phyloP scores from a whole-genome alignment of 2,888 invertebrate species.

The Eudemis profundana region DNA sequence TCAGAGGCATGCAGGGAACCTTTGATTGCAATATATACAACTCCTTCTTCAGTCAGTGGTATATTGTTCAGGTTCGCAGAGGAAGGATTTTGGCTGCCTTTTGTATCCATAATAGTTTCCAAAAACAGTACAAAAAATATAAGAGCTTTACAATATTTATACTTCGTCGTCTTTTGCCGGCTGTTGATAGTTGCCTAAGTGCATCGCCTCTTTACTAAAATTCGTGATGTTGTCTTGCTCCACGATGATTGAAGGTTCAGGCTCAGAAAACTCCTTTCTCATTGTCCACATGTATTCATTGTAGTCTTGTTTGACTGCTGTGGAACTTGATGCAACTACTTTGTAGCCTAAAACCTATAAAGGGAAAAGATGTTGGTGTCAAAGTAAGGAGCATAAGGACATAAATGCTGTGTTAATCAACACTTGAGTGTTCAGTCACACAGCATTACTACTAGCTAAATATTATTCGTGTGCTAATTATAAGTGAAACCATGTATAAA shows the following conservation, averaged over 20 bases:
- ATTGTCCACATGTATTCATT: constrained; percentile 98
- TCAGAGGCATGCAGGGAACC: constrained; percentile 91
- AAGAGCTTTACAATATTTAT: constrained; percentile 56
- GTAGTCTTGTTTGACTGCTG: constrained; percentile 94
- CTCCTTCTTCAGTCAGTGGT: constrained; percentile 81
- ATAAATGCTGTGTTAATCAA: not conserved
- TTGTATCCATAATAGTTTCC: constrained; percentile 71
- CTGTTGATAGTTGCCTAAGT: constrained; percentile 73
- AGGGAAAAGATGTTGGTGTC: constrained; percentile 41
- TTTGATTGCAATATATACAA: constrained; percentile 91
- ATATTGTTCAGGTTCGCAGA: constrained; percentile 61
- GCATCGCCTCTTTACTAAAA: constrained; percentile 86
- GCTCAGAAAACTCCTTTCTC: constrained; percentile 94
- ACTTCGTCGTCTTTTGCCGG: constrained; percentile 79
- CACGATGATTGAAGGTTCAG: constrained; percentile 89
- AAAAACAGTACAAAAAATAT: constrained; percentile 37
- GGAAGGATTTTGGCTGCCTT: constrained; percentile 67
- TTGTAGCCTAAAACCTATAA: constrained; percentile 92
- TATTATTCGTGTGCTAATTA: too few species aligned
- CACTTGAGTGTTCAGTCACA: too few species aligned
- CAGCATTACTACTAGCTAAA: too few species aligned
- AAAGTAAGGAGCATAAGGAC: constrained; percentile 13
- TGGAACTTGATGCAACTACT: constrained; percentile 94
- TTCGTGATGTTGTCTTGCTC: constrained; percentile 87
- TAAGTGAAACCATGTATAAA: too few species aligned